Percentiles rank a stretch among this genome's conserved stretches.
phyloP scores from a whole-genome alignment of 92 coral and sea anemone species.

The Epizoanthus ramosus region DNA sequence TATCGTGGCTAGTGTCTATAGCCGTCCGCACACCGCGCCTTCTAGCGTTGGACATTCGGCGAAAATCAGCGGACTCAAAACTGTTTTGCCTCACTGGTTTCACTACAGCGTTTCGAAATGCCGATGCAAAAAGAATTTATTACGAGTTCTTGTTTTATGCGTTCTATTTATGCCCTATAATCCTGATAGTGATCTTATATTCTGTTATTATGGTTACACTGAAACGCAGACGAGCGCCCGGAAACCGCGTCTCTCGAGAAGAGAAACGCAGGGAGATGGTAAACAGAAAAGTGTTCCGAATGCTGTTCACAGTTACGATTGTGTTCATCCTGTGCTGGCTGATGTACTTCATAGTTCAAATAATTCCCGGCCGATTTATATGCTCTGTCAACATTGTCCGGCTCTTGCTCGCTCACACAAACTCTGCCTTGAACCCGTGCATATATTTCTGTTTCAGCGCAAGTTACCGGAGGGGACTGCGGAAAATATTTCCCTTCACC shows the following conservation, averaged over 20 bases:
- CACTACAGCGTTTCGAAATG: background rate
- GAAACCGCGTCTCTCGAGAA: background rate
- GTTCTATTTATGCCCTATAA: conserved; percentile 11
- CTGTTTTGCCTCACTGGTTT: conserved; percentile 12
- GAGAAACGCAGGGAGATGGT: conserved; percentile 5
- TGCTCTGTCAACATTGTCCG: conserved; percentile 28
- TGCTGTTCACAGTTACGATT: conserved; percentile 17
- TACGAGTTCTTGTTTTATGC: conserved; percentile 8
- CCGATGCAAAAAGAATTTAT: conserved; percentile 1
- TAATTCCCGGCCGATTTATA: background rate
- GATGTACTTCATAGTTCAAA: conserved; percentile 25
- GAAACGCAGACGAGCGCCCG: conserved; percentile 3
- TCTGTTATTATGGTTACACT: conserved; percentile 6
- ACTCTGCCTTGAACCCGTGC: conserved; percentile 18
- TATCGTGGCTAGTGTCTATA: conserved; percentile 8
- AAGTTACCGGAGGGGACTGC: background rate
- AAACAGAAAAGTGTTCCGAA: conserved; percentile 29
- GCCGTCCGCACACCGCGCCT: conserved; percentile 18
- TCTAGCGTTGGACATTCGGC: conserved; percentile 10
- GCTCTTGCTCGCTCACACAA: conserved; percentile 21
- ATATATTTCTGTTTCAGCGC: conserved; percentile 11
- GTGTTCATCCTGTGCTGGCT: conserved; percentile 29
- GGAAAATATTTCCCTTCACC: background rate
- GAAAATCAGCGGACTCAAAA: background rate
- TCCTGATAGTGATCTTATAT: background rate